These are phyloP conservation scores for Hemitrygon akajei DNA, from an alignment of 2,797 vertebrate genomes.

Conservation along the genomic window DNA sequence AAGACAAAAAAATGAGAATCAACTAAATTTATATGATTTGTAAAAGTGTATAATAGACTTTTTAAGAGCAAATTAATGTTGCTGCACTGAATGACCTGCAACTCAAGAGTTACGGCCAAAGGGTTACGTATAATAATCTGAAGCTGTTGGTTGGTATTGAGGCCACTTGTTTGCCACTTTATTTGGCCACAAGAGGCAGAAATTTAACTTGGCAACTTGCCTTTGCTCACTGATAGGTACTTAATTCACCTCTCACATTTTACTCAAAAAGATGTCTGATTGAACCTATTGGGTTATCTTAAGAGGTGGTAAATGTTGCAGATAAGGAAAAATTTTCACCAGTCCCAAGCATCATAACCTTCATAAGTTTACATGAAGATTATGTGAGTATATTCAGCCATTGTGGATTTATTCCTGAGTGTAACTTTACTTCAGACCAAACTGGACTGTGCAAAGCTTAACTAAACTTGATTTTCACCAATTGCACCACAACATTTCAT, in stretches of 20 bases:
- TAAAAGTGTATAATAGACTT: not conserved
- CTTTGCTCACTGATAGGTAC: not conserved
- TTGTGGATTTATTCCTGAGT: not conserved
- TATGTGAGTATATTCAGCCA: slow-evolving; percentile 17
- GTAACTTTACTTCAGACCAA: not conserved
- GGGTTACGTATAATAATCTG: not conserved
- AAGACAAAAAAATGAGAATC: not conserved
- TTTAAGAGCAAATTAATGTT: not conserved
- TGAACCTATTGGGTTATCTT: not conserved
- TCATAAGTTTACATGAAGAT: not conserved
- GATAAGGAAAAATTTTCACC: not conserved
- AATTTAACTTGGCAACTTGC: not conserved
- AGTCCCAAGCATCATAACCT: not conserved
- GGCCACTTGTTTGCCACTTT: too few relatives aligned
- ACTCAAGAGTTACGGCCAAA: not conserved
- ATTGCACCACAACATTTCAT: not conserved
- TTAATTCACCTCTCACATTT: not conserved
- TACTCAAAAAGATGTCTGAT: not conserved
- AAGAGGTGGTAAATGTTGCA: not conserved
- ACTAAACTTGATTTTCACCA: not conserved
- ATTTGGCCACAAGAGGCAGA: not conserved
- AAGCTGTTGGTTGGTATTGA: too few relatives aligned
- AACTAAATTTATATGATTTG: not conserved
- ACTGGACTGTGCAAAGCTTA: not conserved
- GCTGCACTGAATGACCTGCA: not conserved